Evolutionary conservation across 2,113 vertebrate species (phyloP).

Genomic region (Aix galericulata): DNA sequence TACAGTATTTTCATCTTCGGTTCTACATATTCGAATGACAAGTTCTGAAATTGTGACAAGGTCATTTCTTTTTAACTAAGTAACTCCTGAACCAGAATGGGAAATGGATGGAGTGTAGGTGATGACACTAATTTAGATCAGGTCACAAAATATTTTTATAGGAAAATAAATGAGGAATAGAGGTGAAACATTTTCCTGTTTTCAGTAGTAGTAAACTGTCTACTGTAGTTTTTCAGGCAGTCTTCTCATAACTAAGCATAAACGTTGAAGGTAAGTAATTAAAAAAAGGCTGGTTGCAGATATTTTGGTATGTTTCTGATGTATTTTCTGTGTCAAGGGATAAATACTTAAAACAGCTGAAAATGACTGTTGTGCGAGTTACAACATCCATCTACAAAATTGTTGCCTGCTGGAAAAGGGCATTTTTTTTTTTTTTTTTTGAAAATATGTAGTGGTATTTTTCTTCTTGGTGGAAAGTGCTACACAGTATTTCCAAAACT

Average conservation of each 20-base stretch:
- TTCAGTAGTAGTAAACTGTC: not conserved
- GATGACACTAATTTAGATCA: slow-evolving; percentile 45
- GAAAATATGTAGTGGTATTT: not conserved
- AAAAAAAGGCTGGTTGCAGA: not conserved
- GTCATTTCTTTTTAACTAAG: slow-evolving; percentile 41
- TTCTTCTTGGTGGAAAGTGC: not conserved
- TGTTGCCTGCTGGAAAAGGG: not conserved
- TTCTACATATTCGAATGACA: not conserved
- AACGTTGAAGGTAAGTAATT: slow-evolving; percentile 28
- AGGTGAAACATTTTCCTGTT: slow-evolving; percentile 11
- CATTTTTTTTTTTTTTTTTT: not conserved
- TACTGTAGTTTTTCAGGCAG: slow-evolving; percentile 14
- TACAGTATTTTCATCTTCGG: not conserved
- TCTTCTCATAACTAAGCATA: not conserved
- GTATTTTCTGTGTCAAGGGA: not conserved
- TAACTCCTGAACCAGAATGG: not conserved
- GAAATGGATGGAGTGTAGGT: slow-evolving; percentile 9
- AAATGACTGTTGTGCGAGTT: slow-evolving; percentile 4
- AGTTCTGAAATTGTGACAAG: slow-evolving; percentile 11
- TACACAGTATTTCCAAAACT: not conserved
- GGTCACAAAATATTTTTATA: slow-evolving; percentile 43
- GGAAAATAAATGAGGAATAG: slow-evolving; percentile 38
- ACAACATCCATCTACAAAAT: slow-evolving; percentile 28
- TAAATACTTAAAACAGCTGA: slow-evolving; percentile 30
- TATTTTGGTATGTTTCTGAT: not conserved